Base-by-base conservation (phyloP, 2,113 vertebrate species). In the Callionymus lyra region DNA sequence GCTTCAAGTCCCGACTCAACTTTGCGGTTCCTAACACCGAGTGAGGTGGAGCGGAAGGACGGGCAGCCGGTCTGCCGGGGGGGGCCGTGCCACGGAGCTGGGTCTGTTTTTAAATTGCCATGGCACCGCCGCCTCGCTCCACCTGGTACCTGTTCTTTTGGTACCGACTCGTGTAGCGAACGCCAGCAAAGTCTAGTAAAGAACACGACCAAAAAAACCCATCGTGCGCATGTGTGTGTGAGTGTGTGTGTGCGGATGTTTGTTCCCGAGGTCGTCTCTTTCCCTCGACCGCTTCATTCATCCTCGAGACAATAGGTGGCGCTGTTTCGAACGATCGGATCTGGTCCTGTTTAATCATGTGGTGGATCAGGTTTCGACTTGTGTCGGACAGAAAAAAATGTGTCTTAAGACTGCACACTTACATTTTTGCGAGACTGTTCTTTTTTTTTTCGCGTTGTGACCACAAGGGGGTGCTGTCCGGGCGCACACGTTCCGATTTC, bases 111-210 rank as follows among this genome's bases (percentile, higher is more conserved):
- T 77, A 18, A 35, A 78, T 59, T 56, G 53, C 70, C 43, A 69
- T 76, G 78, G 77, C 65, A 59, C 66, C 8, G 63, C 73, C 63
- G 68, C 74, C 81, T 74, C 38, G 34, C 72, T 81, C 79, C 79
- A 74, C 49, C 74, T 64, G 71, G 75, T 81, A 74, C 81, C 76
- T 80, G 79, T 83, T 80, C 55, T 66, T 81, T 81, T 75, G 84
- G 79, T 81, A 73, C 67, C 27, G 72, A 77, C 75, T 77, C 73
- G 65, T 83, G 82, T 82, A 60, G 75, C 79, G 80, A 81, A 72
- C 55, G 76, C 77, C 70, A 82, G 82, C 82, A 85, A 84, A 85
- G 82, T 82, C 82, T 81, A 85, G 85, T 82, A 84, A 84, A 85
- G 21, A 27, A 27, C 21, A 27, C 8, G 21, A 27, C 56, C 71